These are phyloP conservation scores for Macrophya annulata DNA, from an alignment of 2,888 invertebrate species.

Conservation along the genomic window DNA sequence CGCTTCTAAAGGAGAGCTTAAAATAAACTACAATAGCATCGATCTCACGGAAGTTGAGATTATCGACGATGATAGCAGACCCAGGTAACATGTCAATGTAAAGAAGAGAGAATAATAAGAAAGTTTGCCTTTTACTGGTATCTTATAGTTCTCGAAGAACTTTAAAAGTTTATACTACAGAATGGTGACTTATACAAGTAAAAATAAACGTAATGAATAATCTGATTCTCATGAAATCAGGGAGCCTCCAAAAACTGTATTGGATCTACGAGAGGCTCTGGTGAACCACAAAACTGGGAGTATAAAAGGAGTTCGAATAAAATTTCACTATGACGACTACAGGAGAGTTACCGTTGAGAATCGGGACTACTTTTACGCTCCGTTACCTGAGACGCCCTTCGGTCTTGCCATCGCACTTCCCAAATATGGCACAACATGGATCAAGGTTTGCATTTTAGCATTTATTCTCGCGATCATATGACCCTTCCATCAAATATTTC, in stretches of 20 bases:
- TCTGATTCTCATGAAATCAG: conserved; percentile 62
- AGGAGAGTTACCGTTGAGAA: conserved; percentile 90
- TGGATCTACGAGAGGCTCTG: conserved; percentile 85
- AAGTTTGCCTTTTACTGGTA: not conserved
- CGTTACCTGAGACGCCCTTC: conserved; percentile 92
- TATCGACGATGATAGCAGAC: conserved; percentile 85
- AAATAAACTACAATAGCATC: conserved; percentile 97
- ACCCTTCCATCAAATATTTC: not conserved
- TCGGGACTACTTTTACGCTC: conserved; percentile 92
- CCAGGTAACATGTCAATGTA: conserved; percentile 79
- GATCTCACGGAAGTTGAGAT: conserved; percentile 98
- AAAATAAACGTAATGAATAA: not conserved
- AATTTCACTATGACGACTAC: conserved; percentile 93
- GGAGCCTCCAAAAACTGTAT: conserved; percentile 71
- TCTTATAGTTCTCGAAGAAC: not conserved
- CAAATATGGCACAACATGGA: conserved; percentile 89
- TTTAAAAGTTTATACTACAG: not conserved
- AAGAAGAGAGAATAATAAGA: not conserved
- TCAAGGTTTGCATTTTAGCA: conserved; percentile 74
- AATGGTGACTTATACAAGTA: not conserved
- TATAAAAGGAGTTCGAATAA: conserved; percentile 85
- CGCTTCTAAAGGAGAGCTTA: conserved; percentile 86
- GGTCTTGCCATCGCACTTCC: conserved; percentile 93
- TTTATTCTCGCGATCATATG: not conserved
- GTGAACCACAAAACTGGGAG: conserved; percentile 87